phyloP scores from a whole-genome alignment of 2,888 invertebrate species.

The Holacanthella duospinosa region DNA sequence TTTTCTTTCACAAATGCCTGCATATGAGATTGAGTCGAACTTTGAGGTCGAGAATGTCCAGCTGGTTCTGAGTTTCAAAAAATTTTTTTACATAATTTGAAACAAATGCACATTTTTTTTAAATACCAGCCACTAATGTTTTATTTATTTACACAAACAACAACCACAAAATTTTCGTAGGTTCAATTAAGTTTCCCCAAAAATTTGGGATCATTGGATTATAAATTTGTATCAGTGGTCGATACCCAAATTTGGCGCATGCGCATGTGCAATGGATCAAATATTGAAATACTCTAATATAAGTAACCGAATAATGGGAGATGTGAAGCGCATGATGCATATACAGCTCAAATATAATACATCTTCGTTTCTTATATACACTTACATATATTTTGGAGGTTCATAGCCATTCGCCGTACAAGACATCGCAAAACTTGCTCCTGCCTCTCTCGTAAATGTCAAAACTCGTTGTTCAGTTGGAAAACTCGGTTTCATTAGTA shows the following conservation, averaged over 20 bases:
- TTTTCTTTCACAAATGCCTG: slow-evolving; percentile 35
- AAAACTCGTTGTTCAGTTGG: slow-evolving; percentile 16
- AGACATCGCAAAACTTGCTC: slow-evolving; percentile 15
- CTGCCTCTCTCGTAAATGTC: slow-evolving; percentile 16
- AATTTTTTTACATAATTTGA: too few relatives aligned
- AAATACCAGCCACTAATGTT: too few relatives aligned
- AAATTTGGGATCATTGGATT: background rate
- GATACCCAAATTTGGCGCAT: too few relatives aligned
- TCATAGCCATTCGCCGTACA: slow-evolving; percentile 19
- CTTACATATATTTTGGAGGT: slow-evolving; percentile 23
- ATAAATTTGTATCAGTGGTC: too few relatives aligned
- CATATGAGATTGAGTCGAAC: slow-evolving; percentile 35
- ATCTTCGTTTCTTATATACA: too few relatives aligned
- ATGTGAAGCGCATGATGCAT: background rate
- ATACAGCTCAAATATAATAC: too few relatives aligned
- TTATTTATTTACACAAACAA: too few relatives aligned
- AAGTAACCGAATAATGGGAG: background rate
- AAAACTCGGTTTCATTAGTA: slow-evolving; percentile 20
- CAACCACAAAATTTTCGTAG: too few relatives aligned
- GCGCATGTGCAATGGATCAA: too few relatives aligned
- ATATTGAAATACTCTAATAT: too few relatives aligned
- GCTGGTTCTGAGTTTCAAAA: slow-evolving; percentile 35
- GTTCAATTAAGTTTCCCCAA: too few relatives aligned
- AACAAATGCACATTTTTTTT: too few relatives aligned
- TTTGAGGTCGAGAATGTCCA: slow-evolving; percentile 38